Conservation (phyloP, 2,797 vertebrate genomes). For the Sorex maritimensis region DNA sequence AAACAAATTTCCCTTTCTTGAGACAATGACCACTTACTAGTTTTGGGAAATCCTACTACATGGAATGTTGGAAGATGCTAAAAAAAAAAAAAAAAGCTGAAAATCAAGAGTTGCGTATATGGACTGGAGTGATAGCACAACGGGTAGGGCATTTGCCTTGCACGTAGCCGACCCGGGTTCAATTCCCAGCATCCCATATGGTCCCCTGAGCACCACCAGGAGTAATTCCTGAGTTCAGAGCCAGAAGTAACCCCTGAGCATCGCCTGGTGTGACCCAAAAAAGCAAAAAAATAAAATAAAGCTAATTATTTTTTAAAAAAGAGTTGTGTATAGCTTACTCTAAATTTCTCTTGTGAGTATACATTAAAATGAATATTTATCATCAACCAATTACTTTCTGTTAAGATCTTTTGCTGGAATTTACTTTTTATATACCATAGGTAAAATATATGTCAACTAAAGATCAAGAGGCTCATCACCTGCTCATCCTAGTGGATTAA, state of each 20-base stretch:
- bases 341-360: slow-evolving; percentile 12
- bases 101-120: background rate
- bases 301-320: background rate
- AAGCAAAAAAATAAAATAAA: too few relatives aligned
- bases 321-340: background rate
- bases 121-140: too few relatives aligned
- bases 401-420: slow-evolving; percentile 61
- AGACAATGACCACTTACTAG: background rate
- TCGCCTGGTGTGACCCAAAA: too few relatives aligned
- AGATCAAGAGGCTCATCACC: slow-evolving; percentile 63
- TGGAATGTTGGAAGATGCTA: slow-evolving; percentile 18
- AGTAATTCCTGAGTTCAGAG: too few relatives aligned
- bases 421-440: slow-evolving; percentile 61
- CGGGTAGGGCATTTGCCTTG: too few relatives aligned
- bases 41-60: slow-evolving; percentile 22
- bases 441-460: slow-evolving; percentile 57
- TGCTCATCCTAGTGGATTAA: slow-evolving; percentile 41
- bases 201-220: too few relatives aligned
- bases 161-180: too few relatives aligned
- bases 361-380: slow-evolving; percentile 33
- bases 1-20: slow-evolving; percentile 2
- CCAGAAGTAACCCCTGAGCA: too few relatives aligned
- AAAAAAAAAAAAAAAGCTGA: slow-evolving; percentile 36
- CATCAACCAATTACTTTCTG: slow-evolving; percentile 5
- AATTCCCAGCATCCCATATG: too few relatives aligned